Base-by-base conservation (phyloP, 2,113 vertebrate genomes). In the Xenus cinereus region DNA sequence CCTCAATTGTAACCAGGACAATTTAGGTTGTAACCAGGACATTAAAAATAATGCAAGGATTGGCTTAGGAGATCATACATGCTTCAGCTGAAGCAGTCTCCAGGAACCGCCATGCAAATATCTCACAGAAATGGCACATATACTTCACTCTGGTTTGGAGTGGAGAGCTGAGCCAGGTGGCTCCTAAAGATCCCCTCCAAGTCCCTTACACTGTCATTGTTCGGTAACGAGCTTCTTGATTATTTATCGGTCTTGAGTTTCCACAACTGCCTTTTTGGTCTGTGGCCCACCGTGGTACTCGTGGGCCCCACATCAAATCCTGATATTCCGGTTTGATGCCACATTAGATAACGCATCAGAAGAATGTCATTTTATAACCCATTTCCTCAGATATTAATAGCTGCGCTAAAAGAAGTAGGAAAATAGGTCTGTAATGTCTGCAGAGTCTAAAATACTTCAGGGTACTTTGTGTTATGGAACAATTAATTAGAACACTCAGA, bases 361-460 rank as follows among this genome's bases (percentile, higher is more conserved):
- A 80, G 37, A 69, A 21, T 35, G 67, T 60, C 16, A 53, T 79
- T 87, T 81, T 63, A 46, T 82, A 88, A 83, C 45, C 75, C 51
- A 4, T 83, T 92, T 95, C 45, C 28, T 93, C 53, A 80, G 71
- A 33, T 95, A 85, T 37, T 92, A 74, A 66, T 83, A 93, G 83
- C 67, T 64, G 50, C 50, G 22, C 48, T 57, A 87, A 73, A 76
- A 90, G 66, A 91, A 83, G 63, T 57, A 87, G 54, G 76, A 90
- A 92, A 94, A 33, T 50, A 57, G 54, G 45, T 73, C 95, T 69
- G 57, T 73, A 83, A 64, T n/a, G 30, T 80, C 88, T 76, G n/a
- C 45, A 53, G 67, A 72, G 53, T n/a, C 51, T 51, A 69, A 66
- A 90, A 51, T 21, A n/a, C 37, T 46, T 62, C 5, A 43, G 76